Percentiles rank a stretch among this genome's conserved stretches.
Conservation (phyloP, 2,888 invertebrate species). For the Leptinotarsa tumamoca region DNA sequence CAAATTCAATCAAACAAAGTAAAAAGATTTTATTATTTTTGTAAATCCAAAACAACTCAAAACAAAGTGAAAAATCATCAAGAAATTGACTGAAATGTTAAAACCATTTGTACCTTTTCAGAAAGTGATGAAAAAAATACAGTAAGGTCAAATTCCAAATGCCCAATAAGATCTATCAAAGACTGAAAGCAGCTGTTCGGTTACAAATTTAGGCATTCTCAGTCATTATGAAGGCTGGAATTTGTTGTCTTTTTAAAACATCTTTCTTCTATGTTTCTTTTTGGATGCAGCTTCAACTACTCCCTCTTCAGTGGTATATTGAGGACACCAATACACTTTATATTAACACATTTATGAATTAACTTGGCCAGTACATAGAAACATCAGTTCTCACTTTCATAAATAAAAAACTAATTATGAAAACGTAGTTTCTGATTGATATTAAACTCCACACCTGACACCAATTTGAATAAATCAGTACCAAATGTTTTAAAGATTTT, state of each 20-base stretch:
- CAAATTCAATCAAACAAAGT: not conserved
- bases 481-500: not conserved
- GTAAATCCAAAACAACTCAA: not conserved
- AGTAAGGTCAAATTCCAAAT: constrained; percentile 26
- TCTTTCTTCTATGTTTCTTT: constrained; percentile 1
- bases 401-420: too few relatives aligned
- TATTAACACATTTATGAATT: not conserved
- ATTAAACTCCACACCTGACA: not conserved
- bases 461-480: not conserved
- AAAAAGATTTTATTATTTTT: not conserved
- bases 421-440: too few relatives aligned
- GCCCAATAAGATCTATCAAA: not conserved
- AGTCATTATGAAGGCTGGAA: not conserved
- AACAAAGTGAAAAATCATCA: not conserved
- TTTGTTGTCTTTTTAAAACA: constrained; percentile 1
- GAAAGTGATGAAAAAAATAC: constrained; percentile 17
- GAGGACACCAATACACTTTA: not conserved
- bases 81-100: constrained; percentile 14
- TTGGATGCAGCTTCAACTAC: not conserved
- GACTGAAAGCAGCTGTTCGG: not conserved
- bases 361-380: not conserved
- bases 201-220: not conserved
- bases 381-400: not conserved
- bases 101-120: constrained; percentile 38
- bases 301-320: not conserved